Conservation (phyloP, 2,888 invertebrate genomes). For the Phlogophora meticulosa region DNA sequence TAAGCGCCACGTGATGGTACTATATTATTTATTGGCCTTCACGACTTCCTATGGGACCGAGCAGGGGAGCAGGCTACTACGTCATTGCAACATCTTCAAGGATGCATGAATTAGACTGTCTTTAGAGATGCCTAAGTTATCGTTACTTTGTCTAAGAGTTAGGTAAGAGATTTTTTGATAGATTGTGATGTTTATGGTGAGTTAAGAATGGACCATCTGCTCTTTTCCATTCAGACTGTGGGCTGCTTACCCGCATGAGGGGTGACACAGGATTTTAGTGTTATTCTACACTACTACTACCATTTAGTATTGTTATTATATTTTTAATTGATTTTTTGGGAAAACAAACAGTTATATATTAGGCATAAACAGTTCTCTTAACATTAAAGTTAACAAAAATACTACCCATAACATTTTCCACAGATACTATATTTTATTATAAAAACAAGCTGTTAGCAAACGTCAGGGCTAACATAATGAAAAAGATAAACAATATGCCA, state of each 20-base stretch:
- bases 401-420: no score
- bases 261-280: background rate
- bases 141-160: constrained; percentile 23
- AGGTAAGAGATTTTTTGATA: constrained; percentile 17
- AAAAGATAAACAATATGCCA: no score
- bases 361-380: no score
- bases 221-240: background rate
- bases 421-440: background rate
- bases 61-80: constrained; percentile 55
- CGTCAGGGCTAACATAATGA: no score
- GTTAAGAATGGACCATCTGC: constrained; percentile 21
- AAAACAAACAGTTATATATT: no score
- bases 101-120: constrained; percentile 54
- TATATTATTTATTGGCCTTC: constrained; percentile 82
- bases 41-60: constrained; percentile 71
- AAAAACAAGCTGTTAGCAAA: no score
- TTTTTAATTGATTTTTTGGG: no score
- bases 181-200: constrained; percentile 10
- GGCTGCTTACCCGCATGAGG: background rate
- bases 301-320: no score
- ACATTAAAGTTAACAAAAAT: no score
- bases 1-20: constrained; percentile 84
- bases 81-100: constrained; percentile 60
- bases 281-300: no score
- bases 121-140: constrained; percentile 29